Evolutionary conservation across 2,113 vertebrate species (phyloP), one percentile per base, ranked within the genome.

Genomic region (Etheostoma spectabile): DNA sequence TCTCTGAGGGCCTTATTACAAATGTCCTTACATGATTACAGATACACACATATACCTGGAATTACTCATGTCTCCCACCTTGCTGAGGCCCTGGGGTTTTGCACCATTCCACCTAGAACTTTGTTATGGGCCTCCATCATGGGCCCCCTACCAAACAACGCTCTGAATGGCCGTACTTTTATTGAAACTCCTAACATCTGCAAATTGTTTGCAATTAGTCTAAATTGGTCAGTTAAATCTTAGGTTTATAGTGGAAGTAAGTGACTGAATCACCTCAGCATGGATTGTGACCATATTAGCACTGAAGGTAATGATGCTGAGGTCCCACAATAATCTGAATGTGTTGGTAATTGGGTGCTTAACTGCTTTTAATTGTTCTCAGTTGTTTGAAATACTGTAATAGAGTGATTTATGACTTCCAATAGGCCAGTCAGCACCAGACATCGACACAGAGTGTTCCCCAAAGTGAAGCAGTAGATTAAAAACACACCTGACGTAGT

Each of bases 181-280:
- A 90, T 86, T 87, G 79, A 82, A 85, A 82, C 42, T 52, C 76
- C 45, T 81, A 88, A 92, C 73, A 81, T 82, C 87, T 73, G 63
- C 19, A 55, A 90, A 91, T 90, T 86, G 90, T 89, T 88, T 87
- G 86, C 90, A 93, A 93, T 92, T 92, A 88, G 59, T 62, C 6
- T 11, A 85, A 89, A 94, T 89, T 90, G 90, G 73, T 90, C 89
- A 60, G 82, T 92, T 79, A 88, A 88, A 71, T 76, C n/a, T 70
- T 42, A 53, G 60, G 27, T 91, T 91, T 88, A 87, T 62, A 68
- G 64, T 73, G 71, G 48, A 73, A 66, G 45, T 69, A 69, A 82
- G 72, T 83, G 61, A 86, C 56, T 80, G 76, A 79, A 21, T 77
- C 74, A 81, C 77, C 33, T 67, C n/a, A 63, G 63, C 27, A 42